A percentile compares a stretch with the other conserved stretches of the same genome.
phyloP scores from a whole-genome alignment of 2,797 vertebrate genomes.

The Tragopan temminckii region DNA sequence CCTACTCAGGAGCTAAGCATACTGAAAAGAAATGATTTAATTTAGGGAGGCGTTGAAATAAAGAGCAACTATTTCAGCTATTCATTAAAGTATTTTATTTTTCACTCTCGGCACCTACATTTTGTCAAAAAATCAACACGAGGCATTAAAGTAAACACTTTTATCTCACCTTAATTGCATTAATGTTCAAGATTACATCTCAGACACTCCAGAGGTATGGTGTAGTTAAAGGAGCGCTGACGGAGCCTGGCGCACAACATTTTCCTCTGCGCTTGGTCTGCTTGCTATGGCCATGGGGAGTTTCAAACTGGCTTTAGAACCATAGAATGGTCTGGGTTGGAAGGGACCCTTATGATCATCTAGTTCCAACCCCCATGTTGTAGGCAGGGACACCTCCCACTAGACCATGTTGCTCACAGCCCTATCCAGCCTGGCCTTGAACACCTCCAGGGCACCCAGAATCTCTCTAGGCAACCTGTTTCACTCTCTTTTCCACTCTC shows the following conservation, averaged over 20 bases:
- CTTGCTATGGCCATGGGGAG: neutral
- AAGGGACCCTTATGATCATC: too few relatives aligned
- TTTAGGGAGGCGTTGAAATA: neutral
- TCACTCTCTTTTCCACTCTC: slow-evolving; percentile 8
- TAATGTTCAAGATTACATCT: neutral
- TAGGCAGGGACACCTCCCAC: too few relatives aligned
- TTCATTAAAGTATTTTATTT: neutral
- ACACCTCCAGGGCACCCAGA: too few relatives aligned
- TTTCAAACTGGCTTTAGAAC: neutral
- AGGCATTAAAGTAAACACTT: neutral
- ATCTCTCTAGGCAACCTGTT: too few relatives aligned
- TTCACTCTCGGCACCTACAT: neutral
- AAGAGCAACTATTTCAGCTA: neutral
- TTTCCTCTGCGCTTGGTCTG: neutral
- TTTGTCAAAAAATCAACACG: neutral
- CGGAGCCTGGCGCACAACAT: neutral
- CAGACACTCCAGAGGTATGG: neutral
- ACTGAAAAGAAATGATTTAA: neutral
- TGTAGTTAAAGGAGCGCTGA: neutral
- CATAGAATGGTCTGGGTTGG: too few relatives aligned
- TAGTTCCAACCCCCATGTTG: too few relatives aligned
- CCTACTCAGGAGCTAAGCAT: neutral
- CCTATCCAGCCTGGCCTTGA: too few relatives aligned
- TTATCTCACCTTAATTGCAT: neutral
- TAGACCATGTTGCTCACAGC: too few relatives aligned